Conservation (phyloP, 2,797 vertebrate species). For the Gallinago stenura region DNA sequence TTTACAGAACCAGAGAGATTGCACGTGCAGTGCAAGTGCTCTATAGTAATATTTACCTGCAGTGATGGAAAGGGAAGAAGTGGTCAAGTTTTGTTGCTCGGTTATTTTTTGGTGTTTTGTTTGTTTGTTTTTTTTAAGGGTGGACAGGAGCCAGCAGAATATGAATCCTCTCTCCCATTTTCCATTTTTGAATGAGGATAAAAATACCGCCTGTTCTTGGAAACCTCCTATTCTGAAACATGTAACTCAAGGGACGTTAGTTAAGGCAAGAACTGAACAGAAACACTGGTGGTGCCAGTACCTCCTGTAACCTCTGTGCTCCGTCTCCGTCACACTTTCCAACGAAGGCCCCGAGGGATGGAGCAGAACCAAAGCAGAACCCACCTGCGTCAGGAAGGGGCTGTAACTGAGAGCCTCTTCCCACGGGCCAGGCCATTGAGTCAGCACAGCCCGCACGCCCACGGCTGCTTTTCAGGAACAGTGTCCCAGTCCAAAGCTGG, state of each 20-base stretch:
- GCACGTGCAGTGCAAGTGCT: neutral
- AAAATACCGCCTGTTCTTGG: neutral
- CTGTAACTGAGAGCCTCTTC: neutral
- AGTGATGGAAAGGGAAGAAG: neutral
- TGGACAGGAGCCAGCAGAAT: neutral
- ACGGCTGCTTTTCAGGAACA: conserved; percentile 3
- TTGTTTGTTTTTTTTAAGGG: neutral
- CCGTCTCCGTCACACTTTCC: neutral
- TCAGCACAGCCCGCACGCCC: neutral
- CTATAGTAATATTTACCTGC: neutral
- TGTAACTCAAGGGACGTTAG: neutral
- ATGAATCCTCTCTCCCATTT: neutral
- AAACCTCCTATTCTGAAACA: neutral
- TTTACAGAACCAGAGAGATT: neutral
- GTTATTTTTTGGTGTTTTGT: neutral
- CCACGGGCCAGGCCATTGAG: neutral
- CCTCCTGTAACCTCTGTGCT: neutral
- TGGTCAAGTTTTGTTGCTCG: neutral
- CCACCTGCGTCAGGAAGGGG: neutral
- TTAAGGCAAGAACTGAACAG: neutral
- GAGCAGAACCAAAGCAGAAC: neutral
- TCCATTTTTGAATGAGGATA: neutral
- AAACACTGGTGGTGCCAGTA: neutral
- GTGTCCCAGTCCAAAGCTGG: neutral
- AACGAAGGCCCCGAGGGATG: accelerated